phyloP scores from a whole-genome alignment of 2,113 vertebrate species.

The Trichechus manatus region DNA sequence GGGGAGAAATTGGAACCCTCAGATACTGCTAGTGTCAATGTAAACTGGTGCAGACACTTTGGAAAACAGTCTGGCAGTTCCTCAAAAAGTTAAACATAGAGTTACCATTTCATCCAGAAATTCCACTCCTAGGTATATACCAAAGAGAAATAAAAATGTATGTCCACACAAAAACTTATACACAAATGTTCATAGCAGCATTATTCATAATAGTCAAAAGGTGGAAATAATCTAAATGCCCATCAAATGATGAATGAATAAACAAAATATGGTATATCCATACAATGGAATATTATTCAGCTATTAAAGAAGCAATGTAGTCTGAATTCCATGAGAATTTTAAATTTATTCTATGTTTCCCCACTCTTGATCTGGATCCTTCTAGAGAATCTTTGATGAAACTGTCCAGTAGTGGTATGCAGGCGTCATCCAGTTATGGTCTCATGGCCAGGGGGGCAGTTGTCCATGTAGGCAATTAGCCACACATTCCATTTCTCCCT shows the following conservation, averaged over 20 bases:
- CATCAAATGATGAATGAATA: background rate
- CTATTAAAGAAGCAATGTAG: background rate
- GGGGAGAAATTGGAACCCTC: too few relatives aligned
- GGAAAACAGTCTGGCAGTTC: too few relatives aligned
- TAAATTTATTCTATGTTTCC: background rate
- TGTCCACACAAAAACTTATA: background rate
- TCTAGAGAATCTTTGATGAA: background rate
- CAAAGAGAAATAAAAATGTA: background rate
- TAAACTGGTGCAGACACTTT: too few relatives aligned
- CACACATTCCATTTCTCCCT: background rate
- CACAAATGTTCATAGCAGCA: too few relatives aligned
- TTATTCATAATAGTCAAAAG: background rate
- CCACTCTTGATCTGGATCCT: background rate
- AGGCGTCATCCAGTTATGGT: background rate
- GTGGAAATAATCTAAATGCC: background rate
- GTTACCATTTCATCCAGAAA: too few relatives aligned
- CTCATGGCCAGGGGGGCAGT: background rate
- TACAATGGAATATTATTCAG: background rate
- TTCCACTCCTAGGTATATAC: too few relatives aligned
- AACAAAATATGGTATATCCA: background rate
- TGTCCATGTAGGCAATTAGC: background rate
- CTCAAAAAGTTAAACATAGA: too few relatives aligned
- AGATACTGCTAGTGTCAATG: too few relatives aligned
- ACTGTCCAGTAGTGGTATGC: background rate
- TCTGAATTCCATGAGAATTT: background rate